These are phyloP conservation scores for Apis florea DNA, from an alignment of 1,140 invertebrate genomes.

Conservation along the genomic window DNA sequence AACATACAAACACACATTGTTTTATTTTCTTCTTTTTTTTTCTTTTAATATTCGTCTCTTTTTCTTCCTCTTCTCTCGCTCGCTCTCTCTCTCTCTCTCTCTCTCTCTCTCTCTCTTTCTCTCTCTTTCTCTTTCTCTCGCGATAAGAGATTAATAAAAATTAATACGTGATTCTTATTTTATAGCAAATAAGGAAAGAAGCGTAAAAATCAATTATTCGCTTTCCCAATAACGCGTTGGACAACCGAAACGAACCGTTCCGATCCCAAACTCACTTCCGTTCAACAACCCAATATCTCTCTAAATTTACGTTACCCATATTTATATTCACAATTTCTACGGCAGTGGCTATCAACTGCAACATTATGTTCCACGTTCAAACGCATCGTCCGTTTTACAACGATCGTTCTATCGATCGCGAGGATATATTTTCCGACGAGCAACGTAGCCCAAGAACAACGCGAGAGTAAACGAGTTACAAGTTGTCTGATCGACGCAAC, in stretches of 20 bases:
- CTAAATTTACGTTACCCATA: constrained; percentile 18
- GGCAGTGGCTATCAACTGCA: constrained; percentile 40
- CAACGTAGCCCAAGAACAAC: constrained; percentile 24
- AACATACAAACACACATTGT: constrained; percentile 74
- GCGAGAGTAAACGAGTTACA: constrained; percentile 16
- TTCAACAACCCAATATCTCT: constrained; percentile 1
- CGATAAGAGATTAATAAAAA: too few species aligned
- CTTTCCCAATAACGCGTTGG: too few species aligned
- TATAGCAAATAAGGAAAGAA: too few species aligned
- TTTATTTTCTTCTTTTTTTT: constrained; percentile 48
- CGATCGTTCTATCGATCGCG: constrained; percentile 14
- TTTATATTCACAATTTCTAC: constrained; percentile 21
- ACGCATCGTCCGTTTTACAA: constrained; percentile 12
- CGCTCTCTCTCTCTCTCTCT: too few species aligned
- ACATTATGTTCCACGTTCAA: constrained; percentile 3
- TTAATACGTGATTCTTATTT: too few species aligned
- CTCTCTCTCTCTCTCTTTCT: neutral
- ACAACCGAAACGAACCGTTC: too few species aligned
- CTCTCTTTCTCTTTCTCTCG: neutral
- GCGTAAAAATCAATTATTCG: too few species aligned
- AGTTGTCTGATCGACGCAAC: constrained; percentile 1
- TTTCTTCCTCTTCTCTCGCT: too few species aligned
- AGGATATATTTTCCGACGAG: constrained; percentile 48
- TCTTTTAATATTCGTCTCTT: too few species aligned
- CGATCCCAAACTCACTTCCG: neutral